Conservation (phyloP, 2,797 vertebrate species). For the Poecilia velifera region DNA sequence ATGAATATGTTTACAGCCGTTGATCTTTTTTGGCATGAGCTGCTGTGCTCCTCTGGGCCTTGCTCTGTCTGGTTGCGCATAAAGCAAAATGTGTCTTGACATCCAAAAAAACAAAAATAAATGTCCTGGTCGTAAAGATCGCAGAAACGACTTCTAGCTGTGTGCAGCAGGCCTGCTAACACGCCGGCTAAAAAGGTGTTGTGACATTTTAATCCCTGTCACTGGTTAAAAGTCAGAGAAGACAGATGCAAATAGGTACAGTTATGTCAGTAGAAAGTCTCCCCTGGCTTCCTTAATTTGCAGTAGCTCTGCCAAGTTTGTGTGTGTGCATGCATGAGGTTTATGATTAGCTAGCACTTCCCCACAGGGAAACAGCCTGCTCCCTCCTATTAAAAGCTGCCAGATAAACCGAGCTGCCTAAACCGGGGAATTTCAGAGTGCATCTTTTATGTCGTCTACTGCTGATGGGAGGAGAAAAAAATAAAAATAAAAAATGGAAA, state of each 20-base stretch:
- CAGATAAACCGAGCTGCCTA: constrained; percentile 38
- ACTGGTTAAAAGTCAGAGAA: neutral
- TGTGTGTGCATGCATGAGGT: constrained; percentile 19
- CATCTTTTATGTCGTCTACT: constrained; percentile 4
- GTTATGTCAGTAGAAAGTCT: constrained; percentile 14
- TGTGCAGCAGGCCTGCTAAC: neutral
- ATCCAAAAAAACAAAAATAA: neutral
- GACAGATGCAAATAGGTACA: constrained; percentile 9
- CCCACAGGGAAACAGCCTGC: constrained; percentile 32
- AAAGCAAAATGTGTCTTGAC: neutral
- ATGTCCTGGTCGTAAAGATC: neutral
- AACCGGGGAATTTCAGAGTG: constrained; percentile 27
- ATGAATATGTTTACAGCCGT: neutral
- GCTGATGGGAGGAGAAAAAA: neutral
- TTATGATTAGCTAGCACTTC: constrained; percentile 39
- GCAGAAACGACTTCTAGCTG: neutral
- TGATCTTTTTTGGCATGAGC: neutral
- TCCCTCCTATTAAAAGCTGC: constrained; percentile 15
- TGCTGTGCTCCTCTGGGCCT: neutral
- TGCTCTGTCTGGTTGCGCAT: neutral
- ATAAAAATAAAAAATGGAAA: neutral
- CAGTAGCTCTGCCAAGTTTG: constrained; percentile 1
- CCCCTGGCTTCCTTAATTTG: constrained; percentile 23
- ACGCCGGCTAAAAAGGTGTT: neutral
- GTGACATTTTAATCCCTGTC: neutral